phyloP scores from a whole-genome alignment of 1,140 invertebrate genomes.

The Octopus sinensis region DNA sequence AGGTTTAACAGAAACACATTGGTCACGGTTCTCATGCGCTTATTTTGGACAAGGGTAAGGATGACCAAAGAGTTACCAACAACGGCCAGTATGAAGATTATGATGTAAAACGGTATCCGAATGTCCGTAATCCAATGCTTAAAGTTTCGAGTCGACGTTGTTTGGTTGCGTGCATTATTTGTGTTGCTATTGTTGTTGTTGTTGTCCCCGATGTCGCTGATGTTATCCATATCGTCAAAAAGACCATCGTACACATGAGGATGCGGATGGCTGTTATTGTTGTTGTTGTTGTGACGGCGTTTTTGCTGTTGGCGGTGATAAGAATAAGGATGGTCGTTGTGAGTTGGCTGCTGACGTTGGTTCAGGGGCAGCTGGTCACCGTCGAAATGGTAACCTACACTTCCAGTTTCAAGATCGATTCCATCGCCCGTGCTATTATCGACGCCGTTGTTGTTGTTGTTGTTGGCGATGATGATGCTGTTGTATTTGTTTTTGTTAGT shows the following conservation, averaged over 20 bases:
- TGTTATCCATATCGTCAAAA: neutral
- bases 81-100: conserved; percentile 77
- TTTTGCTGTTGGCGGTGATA: neutral
- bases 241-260: neutral
- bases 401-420: too few relatives aligned
- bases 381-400: too few relatives aligned
- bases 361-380: too few relatives aligned
- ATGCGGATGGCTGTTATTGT: neutral
- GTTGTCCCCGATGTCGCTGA: neutral
- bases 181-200: neutral
- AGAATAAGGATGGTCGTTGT: neutral
- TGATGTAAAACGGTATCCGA: conserved; percentile 69
- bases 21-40: conserved; percentile 81
- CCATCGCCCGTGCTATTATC: too few relatives aligned
- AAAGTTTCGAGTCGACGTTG: neutral
- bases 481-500: too few relatives aligned
- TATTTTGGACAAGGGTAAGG: conserved; percentile 74
- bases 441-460: too few relatives aligned
- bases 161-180: neutral
- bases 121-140: conserved; percentile 30
- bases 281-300: neutral
- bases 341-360: too few relatives aligned
- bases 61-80: conserved; percentile 78
- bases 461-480: too few relatives aligned
- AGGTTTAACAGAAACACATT: conserved; percentile 83